These are phyloP conservation scores for Mamestra brassicae DNA, from an alignment of 2,888 invertebrate genomes.

Conservation along the genomic window DNA sequence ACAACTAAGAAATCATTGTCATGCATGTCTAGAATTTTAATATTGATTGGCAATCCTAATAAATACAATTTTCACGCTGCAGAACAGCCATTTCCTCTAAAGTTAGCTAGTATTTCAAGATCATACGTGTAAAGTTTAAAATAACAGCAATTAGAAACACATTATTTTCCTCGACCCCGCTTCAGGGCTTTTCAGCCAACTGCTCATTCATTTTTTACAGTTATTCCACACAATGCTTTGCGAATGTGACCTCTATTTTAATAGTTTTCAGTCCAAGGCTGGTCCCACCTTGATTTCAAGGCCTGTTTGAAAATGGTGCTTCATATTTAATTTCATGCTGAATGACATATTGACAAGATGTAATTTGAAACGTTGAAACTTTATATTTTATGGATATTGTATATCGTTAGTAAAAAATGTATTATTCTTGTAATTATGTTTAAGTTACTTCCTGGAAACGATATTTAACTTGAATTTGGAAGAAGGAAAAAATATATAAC, in stretches of 20 bases:
- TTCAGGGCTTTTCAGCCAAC: conserved; percentile 34
- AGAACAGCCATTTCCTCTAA: not conserved
- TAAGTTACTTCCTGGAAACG: conserved; percentile 7
- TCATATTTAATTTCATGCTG: conserved; percentile 29
- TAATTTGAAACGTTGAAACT: conserved; percentile 41
- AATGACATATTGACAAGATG: conserved; percentile 34
- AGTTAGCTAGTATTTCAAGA: not conserved
- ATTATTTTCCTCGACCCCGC: not conserved
- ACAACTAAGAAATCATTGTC: conserved; percentile 16
- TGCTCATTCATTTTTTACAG: conserved; percentile 25
- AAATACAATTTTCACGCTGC: too few species aligned
- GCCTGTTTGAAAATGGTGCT: conserved; percentile 15
- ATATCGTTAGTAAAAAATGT: conserved; percentile 1
- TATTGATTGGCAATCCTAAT: not conserved
- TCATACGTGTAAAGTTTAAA: not conserved
- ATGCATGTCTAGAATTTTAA: not conserved
- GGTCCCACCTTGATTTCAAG: conserved; percentile 39
- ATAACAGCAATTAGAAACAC: conserved; percentile 12
- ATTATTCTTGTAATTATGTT: conserved; percentile 2
- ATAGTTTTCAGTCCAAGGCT: conserved; percentile 38
- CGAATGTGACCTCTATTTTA: conserved; percentile 31
- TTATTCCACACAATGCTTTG: not conserved
- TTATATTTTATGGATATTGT: conserved; percentile 20
- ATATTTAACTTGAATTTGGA: too few species aligned
- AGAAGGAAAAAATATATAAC: too few species aligned